Base-by-base conservation (phyloP, 1,140 invertebrate species). In the Ditylenchus dipsaci region DNA sequence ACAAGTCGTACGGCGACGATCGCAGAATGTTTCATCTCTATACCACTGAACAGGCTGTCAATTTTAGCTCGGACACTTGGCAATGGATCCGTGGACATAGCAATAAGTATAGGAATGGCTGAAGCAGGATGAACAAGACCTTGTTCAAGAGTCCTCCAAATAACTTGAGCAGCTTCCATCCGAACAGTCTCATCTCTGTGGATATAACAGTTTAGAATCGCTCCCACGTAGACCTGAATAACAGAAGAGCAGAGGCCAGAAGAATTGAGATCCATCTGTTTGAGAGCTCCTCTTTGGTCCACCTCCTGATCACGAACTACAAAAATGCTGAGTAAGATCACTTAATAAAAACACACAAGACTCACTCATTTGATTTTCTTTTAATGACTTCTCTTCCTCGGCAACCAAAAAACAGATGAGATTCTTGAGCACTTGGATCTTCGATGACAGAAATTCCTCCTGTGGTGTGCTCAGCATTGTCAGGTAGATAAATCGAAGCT, bases 11-110 rank as follows among this genome's bases (percentile, higher is more conserved):
- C 57, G 75, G 86, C 91, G 68, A 98, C 92, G 85, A 98, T 98
- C 9, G 95, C 95, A 0, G 94, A 92, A 87, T 98, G 97, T 82
- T 97, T 97, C 84, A 95, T 94, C 80, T 98, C 95, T 73, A 99
- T 97, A 73, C 99, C 95, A 80, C 94, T 91, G 0, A 99, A 85
- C 77, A 97, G 90, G 76, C 92, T 92, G 84, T 98, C 95, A 5
- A 95, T 93, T 77, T 92, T 91, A 73, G 91, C 89, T 74, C 90
- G 86, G 33, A 97, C 90, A n/a, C 87, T 87, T 76, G 90, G 88
- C 80, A 96, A 92, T 58, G 86, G 86, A 83, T 99, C 96, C 0
- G 95, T 97, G 77, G 92, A 93, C 89, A 98, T 92, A 78, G 92
- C 92, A 77, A 99, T 94, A 58, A 99, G 86, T 84, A 96, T 97